These are phyloP conservation scores for Lutjanus argentimaculatus DNA, from an alignment of 2,797 vertebrate species.

Conservation along the genomic window DNA sequence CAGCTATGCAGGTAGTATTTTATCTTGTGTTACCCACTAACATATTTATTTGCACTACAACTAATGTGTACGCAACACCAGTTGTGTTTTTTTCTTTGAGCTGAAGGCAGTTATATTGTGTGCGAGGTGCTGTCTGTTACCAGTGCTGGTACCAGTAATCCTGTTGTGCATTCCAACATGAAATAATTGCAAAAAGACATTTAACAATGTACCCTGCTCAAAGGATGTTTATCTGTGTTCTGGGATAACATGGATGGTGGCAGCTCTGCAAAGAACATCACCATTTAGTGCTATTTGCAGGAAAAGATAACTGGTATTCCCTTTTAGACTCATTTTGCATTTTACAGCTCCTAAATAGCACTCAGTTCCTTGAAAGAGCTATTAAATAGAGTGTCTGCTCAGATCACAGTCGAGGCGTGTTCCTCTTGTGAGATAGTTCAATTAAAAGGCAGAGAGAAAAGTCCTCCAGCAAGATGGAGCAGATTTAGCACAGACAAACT, in stretches of 20 bases:
- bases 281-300: not conserved
- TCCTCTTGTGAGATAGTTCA: constrained; percentile 41
- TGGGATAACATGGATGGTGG: not conserved
- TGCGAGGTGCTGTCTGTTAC: not conserved
- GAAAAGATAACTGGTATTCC: not conserved
- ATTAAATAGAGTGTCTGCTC: constrained; percentile 11
- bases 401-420: constrained; percentile 27
- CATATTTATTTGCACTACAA: not conserved
- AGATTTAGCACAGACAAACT: constrained; percentile 59
- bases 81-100: not conserved
- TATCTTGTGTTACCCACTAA: not conserved
- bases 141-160: not conserved
- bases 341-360: constrained; percentile 3
- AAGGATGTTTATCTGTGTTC: not conserved
- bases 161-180: not conserved
- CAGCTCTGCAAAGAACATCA: not conserved
- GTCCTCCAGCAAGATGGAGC: constrained; percentile 35
- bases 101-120: not conserved
- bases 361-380: constrained; percentile 7
- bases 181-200: not conserved
- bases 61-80: not conserved
- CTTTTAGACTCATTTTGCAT: not conserved
- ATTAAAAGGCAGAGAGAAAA: constrained; percentile 53
- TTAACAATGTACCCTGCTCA: not conserved
- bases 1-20: not conserved